Evolutionary conservation across 2,797 vertebrate species (phyloP).

Genomic region (Anolis apletophallus): DNA sequence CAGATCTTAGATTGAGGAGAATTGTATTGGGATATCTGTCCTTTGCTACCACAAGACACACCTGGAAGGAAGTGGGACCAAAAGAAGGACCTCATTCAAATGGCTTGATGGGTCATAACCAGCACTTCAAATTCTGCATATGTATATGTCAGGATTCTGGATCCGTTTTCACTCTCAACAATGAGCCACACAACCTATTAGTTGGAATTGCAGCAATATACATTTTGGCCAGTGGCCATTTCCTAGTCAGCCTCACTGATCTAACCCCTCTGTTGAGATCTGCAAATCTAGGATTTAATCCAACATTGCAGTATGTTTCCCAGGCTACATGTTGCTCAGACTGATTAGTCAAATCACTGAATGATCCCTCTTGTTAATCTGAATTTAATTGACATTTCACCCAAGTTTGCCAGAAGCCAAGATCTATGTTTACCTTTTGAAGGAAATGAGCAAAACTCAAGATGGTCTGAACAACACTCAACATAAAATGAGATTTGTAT

Average conservation of each 20-base stretch:
- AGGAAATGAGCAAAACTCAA: background rate
- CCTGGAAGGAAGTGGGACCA: too few relatives aligned
- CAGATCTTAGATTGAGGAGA: too few relatives aligned
- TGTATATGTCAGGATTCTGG: background rate
- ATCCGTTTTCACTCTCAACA: background rate
- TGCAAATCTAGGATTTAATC: conserved; percentile 9
- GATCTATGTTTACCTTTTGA: background rate
- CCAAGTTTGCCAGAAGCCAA: conserved; percentile 3
- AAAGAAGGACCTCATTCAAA: too few relatives aligned
- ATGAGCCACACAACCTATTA: background rate
- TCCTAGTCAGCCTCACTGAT: conserved; percentile 6
- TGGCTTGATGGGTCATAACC: too few relatives aligned
- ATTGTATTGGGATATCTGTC: too few relatives aligned
- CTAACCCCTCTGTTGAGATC: background rate
- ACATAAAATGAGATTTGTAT: background rate
- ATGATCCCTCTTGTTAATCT: conserved; percentile 24
- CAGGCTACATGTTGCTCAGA: conserved; percentile 42
- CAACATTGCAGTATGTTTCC: conserved; percentile 24
- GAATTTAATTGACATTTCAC: conserved; percentile 28
- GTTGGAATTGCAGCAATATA: background rate
- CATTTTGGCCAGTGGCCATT: background rate
- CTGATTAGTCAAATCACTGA: conserved; percentile 44
- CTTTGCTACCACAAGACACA: too few relatives aligned
- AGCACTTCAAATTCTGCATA: too few relatives aligned
- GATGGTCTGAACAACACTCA: background rate